These are phyloP conservation scores for Arizona elegans DNA, from an alignment of 2,113 vertebrate genomes.

Conservation along the genomic window DNA sequence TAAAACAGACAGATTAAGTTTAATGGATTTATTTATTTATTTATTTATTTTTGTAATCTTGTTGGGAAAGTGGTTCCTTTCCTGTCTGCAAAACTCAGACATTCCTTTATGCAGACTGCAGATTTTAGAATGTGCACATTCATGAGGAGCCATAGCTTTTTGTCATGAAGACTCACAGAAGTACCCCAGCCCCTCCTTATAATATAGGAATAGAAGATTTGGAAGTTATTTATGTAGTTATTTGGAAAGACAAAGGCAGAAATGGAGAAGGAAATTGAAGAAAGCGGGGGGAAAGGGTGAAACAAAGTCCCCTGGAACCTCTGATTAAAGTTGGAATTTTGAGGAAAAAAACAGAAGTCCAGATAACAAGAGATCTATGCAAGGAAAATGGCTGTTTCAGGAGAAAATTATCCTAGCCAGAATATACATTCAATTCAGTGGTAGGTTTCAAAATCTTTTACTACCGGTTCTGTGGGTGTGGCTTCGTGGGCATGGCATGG, in stretches of 20 bases:
- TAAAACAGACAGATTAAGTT: not conserved
- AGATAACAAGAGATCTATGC: not conserved
- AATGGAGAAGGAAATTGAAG: not conserved
- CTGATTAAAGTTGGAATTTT: not conserved
- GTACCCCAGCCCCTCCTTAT: not conserved
- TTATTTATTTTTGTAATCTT: not conserved
- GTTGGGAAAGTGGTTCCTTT: not conserved
- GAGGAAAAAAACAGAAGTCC: not conserved
- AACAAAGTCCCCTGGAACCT: not conserved
- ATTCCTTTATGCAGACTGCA: not conserved
- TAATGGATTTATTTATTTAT: not conserved
- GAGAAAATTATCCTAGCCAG: not conserved
- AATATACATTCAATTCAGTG: not conserved
- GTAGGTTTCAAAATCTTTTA: too few relatives aligned
- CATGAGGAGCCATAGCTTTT: not conserved
- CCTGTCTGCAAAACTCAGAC: not conserved
- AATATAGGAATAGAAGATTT: not conserved
- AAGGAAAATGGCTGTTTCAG: not conserved
- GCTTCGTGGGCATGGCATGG: too few relatives aligned
- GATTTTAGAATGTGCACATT: not conserved
- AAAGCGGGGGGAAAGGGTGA: not conserved
- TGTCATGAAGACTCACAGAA: not conserved
- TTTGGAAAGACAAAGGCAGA: not conserved
- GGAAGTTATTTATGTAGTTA: too few relatives aligned
- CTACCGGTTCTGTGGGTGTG: too few relatives aligned